These are phyloP conservation scores for Nothoprocta perdicaria DNA, from an alignment of 2,113 vertebrate species.

Conservation along the genomic window DNA sequence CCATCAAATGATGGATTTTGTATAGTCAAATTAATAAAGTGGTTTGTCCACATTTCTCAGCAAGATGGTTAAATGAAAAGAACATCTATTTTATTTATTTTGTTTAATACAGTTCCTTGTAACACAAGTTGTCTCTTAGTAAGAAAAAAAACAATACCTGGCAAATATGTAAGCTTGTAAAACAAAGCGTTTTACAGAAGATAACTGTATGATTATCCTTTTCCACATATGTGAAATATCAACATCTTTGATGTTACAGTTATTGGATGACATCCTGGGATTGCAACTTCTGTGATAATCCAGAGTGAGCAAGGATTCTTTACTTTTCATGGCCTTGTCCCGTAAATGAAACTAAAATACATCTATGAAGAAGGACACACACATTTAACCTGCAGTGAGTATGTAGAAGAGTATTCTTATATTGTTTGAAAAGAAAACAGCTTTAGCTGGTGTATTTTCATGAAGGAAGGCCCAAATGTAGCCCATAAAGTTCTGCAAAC, in stretches of 20 bases:
- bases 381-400: neutral
- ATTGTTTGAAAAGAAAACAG: neutral
- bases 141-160: neutral
- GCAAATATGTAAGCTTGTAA: neutral
- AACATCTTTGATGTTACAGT: neutral
- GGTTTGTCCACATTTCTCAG: neutral
- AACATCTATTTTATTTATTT: neutral
- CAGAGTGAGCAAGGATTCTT: neutral
- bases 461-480: neutral
- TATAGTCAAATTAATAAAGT: conserved; percentile 13
- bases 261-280: neutral
- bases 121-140: neutral
- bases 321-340: neutral
- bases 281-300: neutral
- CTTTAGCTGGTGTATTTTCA: fast-evolving
- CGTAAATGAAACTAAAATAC: neutral
- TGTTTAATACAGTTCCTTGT: neutral
- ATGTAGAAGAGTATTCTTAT: neutral
- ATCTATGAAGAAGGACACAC: neutral
- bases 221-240: neutral
- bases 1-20: conserved; percentile 9
- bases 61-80: neutral
- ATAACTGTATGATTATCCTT: neutral
- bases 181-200: neutral
- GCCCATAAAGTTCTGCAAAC: neutral